Base-by-base conservation (phyloP, 2,797 vertebrate genomes). In the Agapornis canus region DNA sequence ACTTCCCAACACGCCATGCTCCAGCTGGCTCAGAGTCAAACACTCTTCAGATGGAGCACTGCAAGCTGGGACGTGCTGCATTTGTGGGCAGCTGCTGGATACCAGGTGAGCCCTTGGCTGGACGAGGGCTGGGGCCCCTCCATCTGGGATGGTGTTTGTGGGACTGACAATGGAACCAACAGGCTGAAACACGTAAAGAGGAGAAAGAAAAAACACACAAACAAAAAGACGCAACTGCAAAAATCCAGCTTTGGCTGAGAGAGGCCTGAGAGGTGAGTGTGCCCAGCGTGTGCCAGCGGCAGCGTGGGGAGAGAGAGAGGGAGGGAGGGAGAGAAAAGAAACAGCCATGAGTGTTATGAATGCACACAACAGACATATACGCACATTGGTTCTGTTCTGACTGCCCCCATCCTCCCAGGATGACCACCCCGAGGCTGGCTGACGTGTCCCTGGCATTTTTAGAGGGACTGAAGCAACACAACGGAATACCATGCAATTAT, bases 211-310 rank as follows among this genome's bases (percentile, higher is more conserved):
- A 93, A 97, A 97, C 83, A 97, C 97, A 98, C 97, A 97, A 98
- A 98, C 97, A 75, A 96, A 97, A 98, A 98, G 98, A 99, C 99
- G 98, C 99, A 99, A 99, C 99, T 99, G 99, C 99, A 98, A 99
- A 99, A 98, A 99, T 99, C 99, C 99, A 99, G 95, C 98, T 99
- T 97, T 99, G 99, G 98, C 99, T 99, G 98, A 99, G 98, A 95
- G 99, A 99, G 97, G 99, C 99, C 99, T 99, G 99, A 98, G 98
- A 97, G 98, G 98, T 97, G 97, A 97, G 97, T 76, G 96, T 92
- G 65, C 98, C 98, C 97, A 90, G 97, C 96, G 97, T 94, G 94
- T 94, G 97, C 95, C 87, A 97, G 94, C 96, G 64, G 98, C 98
- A 98, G 99, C 98, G 9, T 98, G 98, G 96, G 92, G 97, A 96